Evolutionary conservation across 1,140 invertebrate species (phyloP), one percentile per base, ranked within the genome.

Genomic region (Paraescarpia echinospica): DNA sequence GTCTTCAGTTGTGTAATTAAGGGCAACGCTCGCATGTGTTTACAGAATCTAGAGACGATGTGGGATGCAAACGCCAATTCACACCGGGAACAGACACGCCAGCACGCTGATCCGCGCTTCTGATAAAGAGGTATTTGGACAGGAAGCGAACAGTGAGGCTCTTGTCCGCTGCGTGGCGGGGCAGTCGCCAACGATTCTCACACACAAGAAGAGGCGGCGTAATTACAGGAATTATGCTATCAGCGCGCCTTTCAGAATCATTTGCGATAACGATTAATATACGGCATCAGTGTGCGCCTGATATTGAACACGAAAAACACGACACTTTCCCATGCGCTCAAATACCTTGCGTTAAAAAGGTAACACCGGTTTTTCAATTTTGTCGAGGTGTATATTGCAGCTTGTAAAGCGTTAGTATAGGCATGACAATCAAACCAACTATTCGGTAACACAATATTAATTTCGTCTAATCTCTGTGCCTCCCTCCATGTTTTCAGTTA

Each of bases 211-310:
- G 59, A 77, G 59, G 59, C 22, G 59, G 59, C 22, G 22, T 77
- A 77, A 77, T 77, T 77, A 77, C 22, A 77, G 59, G 59, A 77
- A 77, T 77, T 77, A 77, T 77, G 59, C 59, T 77, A 77, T 77
- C 59, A 27, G 59, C 59, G 59, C 14, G 27, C 59, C 59, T 77
- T 77, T 77, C 59, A 77, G 12, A 77, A 77, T 77, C 8, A 77
- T 77, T 77, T 77, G 59, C 59, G 59, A 77, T 77, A 77, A 77
- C 59, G 12, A 77, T 77, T 77, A 77, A 77, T 77, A 77, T 27
- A 77, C 22, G 27, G 59, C 59, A 77, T 77, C 59, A 14, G 18
- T 77, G 59, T 77, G 22, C 59, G 27, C 8, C 59, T 77, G 59
- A 77, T 77, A 77, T 31, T 2, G 59, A 51, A 77, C 59, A 77